phyloP scores from a whole-genome alignment of 1,140 invertebrate genomes.

The Battus philenor region DNA sequence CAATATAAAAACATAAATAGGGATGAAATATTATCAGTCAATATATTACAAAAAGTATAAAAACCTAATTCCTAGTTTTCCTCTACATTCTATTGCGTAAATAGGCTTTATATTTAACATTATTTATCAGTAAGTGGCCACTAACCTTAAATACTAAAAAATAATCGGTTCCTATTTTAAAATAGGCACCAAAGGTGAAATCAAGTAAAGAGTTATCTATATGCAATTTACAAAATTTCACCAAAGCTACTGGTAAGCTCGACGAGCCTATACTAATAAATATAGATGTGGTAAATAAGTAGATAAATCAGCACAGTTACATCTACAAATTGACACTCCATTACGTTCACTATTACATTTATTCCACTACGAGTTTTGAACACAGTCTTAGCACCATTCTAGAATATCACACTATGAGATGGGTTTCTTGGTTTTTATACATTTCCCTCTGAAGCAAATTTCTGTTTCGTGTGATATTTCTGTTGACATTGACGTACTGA shows the following conservation, averaged over 20 bases:
- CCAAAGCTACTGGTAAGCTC: conserved; percentile 23
- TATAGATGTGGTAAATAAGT: neutral
- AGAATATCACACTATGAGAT: conserved; percentile 39
- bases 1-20: conserved; percentile 9
- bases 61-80: conserved; percentile 18
- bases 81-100: conserved; percentile 10
- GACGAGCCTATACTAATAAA: no score
- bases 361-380: conserved; percentile 35
- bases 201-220: conserved; percentile 50
- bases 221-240: conserved; percentile 62
- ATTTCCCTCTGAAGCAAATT: conserved; percentile 89
- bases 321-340: neutral
- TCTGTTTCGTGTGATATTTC: conserved; percentile 90
- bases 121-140: conserved; percentile 32
- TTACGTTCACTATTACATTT: conserved; percentile 26
- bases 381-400: conserved; percentile 47
- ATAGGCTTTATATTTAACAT: conserved; percentile 23
- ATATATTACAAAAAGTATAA: conserved; percentile 41
- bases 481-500: conserved; percentile 85
- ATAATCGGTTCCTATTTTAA: conserved; percentile 21
- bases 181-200: conserved; percentile 44
- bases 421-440: conserved; percentile 82
- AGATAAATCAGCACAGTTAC: no score
- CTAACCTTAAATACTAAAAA: conserved; percentile 37
- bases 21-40: conserved; percentile 36